Evolutionary conservation across 2,888 invertebrate species (phyloP).

Genomic region (Ecdyonurus torrentis): DNA sequence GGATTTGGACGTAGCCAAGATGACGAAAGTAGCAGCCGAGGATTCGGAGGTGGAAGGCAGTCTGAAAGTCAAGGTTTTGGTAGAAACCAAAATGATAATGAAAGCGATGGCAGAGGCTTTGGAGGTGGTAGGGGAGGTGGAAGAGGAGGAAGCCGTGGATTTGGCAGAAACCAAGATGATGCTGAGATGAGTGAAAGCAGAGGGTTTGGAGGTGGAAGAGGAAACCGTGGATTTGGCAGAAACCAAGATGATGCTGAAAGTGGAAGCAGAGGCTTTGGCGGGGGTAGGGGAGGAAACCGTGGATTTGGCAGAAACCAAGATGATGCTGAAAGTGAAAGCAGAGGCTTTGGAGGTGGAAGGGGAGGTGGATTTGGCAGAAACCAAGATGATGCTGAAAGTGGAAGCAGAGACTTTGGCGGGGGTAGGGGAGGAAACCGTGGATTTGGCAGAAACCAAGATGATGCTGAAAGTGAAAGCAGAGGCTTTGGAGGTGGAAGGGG

Average conservation of each 20-base stretch:
- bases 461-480: constrained; percentile 14
- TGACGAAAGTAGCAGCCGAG: constrained; percentile 14
- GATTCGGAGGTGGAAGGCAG: background rate
- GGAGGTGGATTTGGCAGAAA: constrained; percentile 26
- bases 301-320: constrained; percentile 17
- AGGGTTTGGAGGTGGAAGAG: constrained; percentile 26
- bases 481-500: background rate
- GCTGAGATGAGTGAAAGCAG: constrained; percentile 15
- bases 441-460: constrained; percentile 15
- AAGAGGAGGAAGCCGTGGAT: constrained; percentile 12
- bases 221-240: constrained; percentile 13
- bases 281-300: constrained; percentile 15
- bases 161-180: background rate
- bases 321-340: constrained; percentile 14
- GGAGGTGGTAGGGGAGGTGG: constrained; percentile 1
- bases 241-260: constrained; percentile 20
- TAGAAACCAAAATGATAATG: constrained; percentile 5
- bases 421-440: constrained; percentile 15
- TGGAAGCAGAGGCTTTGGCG: constrained; percentile 17
- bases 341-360: constrained; percentile 6
- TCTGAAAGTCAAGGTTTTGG: background rate
- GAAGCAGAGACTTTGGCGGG: constrained; percentile 17
- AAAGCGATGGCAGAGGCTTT: constrained; percentile 7
- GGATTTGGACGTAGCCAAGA: constrained; percentile 17
- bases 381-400: constrained; percentile 21